phyloP scores from a whole-genome alignment of 1,140 invertebrate genomes.

The Drosophila azteca region DNA sequence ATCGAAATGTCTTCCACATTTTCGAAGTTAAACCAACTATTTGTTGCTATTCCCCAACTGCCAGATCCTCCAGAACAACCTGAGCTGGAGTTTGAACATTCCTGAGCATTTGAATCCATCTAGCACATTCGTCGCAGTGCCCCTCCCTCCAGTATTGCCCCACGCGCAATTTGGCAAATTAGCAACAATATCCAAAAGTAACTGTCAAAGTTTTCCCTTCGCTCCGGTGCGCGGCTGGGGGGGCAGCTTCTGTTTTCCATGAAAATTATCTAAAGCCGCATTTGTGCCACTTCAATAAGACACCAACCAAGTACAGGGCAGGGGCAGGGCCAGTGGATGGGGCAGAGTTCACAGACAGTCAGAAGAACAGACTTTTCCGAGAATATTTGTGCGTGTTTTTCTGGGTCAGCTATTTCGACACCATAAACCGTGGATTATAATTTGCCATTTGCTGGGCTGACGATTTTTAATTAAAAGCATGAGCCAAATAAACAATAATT shows the following conservation, averaged over 20 bases:
- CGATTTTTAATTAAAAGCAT: constrained; percentile 79
- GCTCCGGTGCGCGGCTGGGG: background rate
- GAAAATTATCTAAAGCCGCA: constrained; percentile 79
- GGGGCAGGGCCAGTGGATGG: no score
- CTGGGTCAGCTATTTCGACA: constrained; percentile 52
- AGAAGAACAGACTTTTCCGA: constrained; percentile 19
- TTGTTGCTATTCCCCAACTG: no score
- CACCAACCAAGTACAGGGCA: constrained; percentile 12
- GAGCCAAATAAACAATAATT: constrained; percentile 78
- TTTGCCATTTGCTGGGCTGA: constrained; percentile 74
- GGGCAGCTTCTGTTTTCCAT: constrained; percentile 32
- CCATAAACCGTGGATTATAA: constrained; percentile 46
- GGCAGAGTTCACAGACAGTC: constrained; percentile 24
- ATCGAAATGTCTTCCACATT: no score
- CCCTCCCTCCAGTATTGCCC: no score
- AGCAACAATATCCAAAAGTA: constrained; percentile 64
- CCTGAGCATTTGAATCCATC: no score
- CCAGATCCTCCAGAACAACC: no score
- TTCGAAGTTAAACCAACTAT: no score
- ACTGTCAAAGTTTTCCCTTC: constrained; percentile 45
- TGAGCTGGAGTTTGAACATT: no score
- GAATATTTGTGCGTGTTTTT: constrained; percentile 34
- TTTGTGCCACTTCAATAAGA: constrained; percentile 71
- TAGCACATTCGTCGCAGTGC: no score
- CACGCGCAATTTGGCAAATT: no score